phyloP scores from a whole-genome alignment of 1,140 invertebrate species.

The Trichonephila inaurata region DNA sequence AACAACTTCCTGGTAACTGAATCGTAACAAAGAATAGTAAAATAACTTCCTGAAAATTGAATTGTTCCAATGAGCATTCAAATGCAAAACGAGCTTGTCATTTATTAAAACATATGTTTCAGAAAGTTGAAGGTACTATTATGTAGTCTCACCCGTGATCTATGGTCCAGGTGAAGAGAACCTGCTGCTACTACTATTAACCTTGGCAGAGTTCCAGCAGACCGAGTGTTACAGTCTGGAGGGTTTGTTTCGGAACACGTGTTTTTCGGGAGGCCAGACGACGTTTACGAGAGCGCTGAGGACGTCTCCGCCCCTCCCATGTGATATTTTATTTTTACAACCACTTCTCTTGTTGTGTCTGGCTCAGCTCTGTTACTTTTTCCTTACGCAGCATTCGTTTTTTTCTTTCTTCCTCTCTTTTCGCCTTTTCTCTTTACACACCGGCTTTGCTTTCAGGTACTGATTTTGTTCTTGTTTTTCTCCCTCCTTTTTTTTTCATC shows the following conservation, averaged over 20 bases:
- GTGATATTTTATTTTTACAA: conserved; percentile 49
- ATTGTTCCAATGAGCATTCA: not conserved
- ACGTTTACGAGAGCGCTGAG: conserved; percentile 38
- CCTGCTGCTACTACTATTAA: conserved; percentile 23
- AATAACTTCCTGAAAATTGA: not conserved
- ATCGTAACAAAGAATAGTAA: no score
- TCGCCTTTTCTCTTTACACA: conserved; percentile 1
- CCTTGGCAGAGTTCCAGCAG: not conserved
- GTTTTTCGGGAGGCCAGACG: conserved; percentile 40
- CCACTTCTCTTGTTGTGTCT: conserved; percentile 62
- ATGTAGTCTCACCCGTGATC: not conserved
- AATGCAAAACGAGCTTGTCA: not conserved
- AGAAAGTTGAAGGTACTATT: not conserved
- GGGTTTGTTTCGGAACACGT: conserved; percentile 28
- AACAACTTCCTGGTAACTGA: no score
- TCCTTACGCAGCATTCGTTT: conserved; percentile 4
- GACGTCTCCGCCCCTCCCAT: conserved; percentile 28
- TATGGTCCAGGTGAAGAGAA: not conserved
- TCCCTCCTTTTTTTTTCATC: not conserved
- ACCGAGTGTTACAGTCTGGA: conserved; percentile 35
- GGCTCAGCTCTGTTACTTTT: not conserved
- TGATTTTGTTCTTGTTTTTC: not conserved
- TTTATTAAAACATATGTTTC: no score
- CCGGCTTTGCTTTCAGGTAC: not conserved
- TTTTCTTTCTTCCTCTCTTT: not conserved